Conservation (phyloP, 2,888 invertebrate species). For the Hecatera dysodea region DNA sequence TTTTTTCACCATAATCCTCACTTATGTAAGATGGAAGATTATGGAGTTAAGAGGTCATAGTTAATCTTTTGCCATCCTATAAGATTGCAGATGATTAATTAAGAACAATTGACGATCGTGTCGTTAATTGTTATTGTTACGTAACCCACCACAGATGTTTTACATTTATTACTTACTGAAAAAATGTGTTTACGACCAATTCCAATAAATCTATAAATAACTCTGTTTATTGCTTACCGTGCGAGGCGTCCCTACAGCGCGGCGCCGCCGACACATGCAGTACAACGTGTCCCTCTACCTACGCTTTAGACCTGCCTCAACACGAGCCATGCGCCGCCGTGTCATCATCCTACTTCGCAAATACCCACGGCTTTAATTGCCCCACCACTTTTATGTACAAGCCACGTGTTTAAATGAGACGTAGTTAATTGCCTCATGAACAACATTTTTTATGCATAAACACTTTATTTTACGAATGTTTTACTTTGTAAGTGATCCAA, state of each 20-base stretch:
- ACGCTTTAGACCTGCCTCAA: constrained; percentile 67
- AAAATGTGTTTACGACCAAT: not conserved
- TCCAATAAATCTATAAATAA: constrained; percentile 15
- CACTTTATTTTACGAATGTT: too few species aligned
- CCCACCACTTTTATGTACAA: constrained; percentile 15
- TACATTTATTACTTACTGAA: not conserved
- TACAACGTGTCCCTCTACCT: constrained; percentile 51
- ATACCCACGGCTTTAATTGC: constrained; percentile 14
- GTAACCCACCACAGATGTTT: too few species aligned
- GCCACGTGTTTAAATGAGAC: constrained; percentile 28
- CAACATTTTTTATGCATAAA: not conserved
- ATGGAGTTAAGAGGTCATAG: too few species aligned
- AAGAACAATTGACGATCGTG: too few species aligned
- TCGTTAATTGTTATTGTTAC: too few species aligned
- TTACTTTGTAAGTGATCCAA: too few species aligned
- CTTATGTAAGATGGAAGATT: too few species aligned
- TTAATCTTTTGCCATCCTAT: too few species aligned
- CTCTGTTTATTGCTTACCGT: not conserved
- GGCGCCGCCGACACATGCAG: constrained; percentile 34
- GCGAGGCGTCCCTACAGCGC: constrained; percentile 23
- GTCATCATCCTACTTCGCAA: constrained; percentile 22
- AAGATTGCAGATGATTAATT: too few species aligned
- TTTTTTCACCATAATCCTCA: too few species aligned
- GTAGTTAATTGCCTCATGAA: constrained; percentile 4
- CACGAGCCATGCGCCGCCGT: constrained; percentile 57